Evolutionary conservation across 2,113 vertebrate species (phyloP), one percentile per base, ranked within the genome.

Genomic region (Cryptoleucopteryx plumbea): DNA sequence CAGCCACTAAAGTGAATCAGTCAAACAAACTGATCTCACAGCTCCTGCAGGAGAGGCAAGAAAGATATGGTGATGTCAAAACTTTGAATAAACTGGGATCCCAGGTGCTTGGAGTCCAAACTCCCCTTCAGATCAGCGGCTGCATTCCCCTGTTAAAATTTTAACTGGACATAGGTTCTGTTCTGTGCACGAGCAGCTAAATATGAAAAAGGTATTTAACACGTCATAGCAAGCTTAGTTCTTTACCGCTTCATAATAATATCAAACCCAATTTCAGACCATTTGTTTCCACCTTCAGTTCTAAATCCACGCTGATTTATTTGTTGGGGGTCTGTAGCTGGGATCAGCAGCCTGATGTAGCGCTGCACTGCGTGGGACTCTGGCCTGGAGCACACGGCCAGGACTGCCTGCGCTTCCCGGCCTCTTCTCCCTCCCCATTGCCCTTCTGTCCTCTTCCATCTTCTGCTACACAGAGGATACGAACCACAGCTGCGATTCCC

Each of bases 291-390:
- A 38, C 29, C 32, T 82, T 63, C 2, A 0, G 23, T 56, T 90
- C 53, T 16, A 79, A 85, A 50, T 9, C 10, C 8, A 38, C 3
- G 2, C 16, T 1, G 7, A 2, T 0, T 0, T n/a, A 9, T n/a
- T 53, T 25, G 45, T 11, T 32, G 53, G n/a, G 4, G 11, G 15
- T 38, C n/a, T 26, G 50, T 13, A 68, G 19, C 38, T 58, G 42
- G 25, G 77, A 58, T 25, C 7, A 47, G 52, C 2, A 4, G 62
- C 31, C 15, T 8, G 53, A 48, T 2, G 4, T 3, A 2, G 20
- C 4, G 40, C 73, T 29, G 65, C 2, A 1, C 45, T 36, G 40
- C 8, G 11, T 0, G 2, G 8, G 9, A 16, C 34, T 29, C 31
- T 0, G 4, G 20, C 19, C 62, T 12, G 11, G 4, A 68, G 21